These are phyloP conservation scores for Helicolenus hilgendorfi DNA, from an alignment of 2,797 vertebrate genomes.

Conservation along the genomic window DNA sequence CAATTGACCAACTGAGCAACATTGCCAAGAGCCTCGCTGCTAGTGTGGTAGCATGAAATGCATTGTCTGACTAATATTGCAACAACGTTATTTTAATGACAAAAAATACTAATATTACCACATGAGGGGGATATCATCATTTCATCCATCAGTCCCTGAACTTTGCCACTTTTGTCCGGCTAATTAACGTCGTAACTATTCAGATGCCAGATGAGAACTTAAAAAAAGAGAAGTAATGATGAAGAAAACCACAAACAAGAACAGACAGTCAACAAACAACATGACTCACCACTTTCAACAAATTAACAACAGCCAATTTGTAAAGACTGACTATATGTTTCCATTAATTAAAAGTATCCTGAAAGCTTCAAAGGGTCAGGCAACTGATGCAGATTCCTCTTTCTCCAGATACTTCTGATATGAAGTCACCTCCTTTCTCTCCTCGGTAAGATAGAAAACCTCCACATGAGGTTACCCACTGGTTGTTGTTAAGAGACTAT, in stretches of 20 bases:
- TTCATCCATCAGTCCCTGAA: not conserved
- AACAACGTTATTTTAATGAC: constrained; percentile 42
- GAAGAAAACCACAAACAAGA: not conserved
- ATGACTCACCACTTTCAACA: not conserved
- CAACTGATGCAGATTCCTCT: not conserved
- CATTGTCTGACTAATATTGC: not conserved
- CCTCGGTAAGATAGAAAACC: constrained; percentile 50
- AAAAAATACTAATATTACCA: constrained; percentile 16
- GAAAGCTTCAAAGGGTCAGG: not conserved
- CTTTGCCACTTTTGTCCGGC: not conserved
- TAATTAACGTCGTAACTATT: constrained; percentile 27
- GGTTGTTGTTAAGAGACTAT: constrained; percentile 65
- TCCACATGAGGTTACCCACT: constrained; percentile 66
- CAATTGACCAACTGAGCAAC: too few relatives aligned
- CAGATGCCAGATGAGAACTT: not conserved
- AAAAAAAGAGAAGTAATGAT: not conserved
- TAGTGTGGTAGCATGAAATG: too few relatives aligned
- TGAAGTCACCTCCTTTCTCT: constrained; percentile 65
- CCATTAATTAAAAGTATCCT: constrained; percentile 29
- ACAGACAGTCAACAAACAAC: not conserved
- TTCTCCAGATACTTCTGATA: constrained; percentile 37
- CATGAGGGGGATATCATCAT: constrained; percentile 35
- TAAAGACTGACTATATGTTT: not conserved
- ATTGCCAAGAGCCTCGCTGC: too few relatives aligned
- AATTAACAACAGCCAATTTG: constrained; percentile 21